Conservation (phyloP, 2,888 invertebrate species). For the Thymelicus lineola region DNA sequence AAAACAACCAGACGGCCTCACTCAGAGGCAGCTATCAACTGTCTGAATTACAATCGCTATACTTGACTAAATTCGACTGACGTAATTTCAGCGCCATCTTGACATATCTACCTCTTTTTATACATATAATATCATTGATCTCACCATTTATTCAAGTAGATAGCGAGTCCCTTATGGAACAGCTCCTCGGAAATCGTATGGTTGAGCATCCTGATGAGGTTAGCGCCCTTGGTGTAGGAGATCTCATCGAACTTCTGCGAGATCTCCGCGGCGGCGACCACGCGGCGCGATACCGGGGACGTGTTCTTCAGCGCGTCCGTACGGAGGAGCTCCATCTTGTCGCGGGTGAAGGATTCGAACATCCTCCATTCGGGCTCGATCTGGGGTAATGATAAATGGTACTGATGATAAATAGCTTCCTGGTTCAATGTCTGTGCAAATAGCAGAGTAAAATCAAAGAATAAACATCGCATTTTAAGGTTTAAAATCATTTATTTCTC, state of each 20-base stretch:
- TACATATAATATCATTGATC: slow-evolving; percentile 49
- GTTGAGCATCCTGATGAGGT: slow-evolving; percentile 86
- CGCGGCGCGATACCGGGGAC: slow-evolving; percentile 80
- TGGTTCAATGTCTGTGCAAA: no score
- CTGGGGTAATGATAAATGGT: no score
- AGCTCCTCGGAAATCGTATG: slow-evolving; percentile 79
- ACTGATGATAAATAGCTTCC: no score
- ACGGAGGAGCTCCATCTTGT: slow-evolving; percentile 83
- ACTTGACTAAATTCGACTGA: no score
- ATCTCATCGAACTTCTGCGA: slow-evolving; percentile 86
- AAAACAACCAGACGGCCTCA: no score
- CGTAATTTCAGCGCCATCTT: no score
- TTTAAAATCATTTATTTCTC: no score
- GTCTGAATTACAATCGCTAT: no score
- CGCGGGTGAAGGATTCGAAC: slow-evolving; percentile 80
- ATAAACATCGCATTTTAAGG: no score
- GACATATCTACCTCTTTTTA: no score
- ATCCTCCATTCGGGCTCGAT: slow-evolving; percentile 84
- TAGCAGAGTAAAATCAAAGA: no score
- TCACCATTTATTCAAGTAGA: slow-evolving; percentile 84
- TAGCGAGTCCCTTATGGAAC: slow-evolving; percentile 81
- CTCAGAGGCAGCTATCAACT: no score
- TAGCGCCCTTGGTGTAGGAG: slow-evolving; percentile 85
- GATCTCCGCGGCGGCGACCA: slow-evolving; percentile 83
- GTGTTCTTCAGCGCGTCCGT: slow-evolving; percentile 83